Base-by-base conservation (phyloP, 1,140 invertebrate genomes). In the Zaprionus ornatus region DNA sequence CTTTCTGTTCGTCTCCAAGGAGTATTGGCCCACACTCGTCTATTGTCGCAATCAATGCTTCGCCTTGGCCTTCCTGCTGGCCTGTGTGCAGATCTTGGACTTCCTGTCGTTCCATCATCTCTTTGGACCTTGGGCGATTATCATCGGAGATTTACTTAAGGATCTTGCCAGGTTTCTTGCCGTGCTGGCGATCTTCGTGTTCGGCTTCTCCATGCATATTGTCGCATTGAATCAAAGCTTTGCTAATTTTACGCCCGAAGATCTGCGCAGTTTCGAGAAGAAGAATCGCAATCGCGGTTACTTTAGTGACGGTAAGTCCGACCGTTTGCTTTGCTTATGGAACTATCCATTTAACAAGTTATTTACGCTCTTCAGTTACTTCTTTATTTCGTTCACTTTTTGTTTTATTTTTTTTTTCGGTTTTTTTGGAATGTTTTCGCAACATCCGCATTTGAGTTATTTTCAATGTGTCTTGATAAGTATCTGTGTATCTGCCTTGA, bases 201-300 rank as follows among this genome's bases (percentile, higher is more conserved):
- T 99, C 91, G 99, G 99, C 54, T 99, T 99, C 92, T 99, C 99
- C 1, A 97, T 99, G 95, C 97, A 99, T 86, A 97, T 99, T 54
- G 97, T 99, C 13, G 98, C 98, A 1, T 93, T 99, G 32, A 99
- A 99, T 94, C 98, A 99, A 91, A 98, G 98, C 0, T 97, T 98
- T 92, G 94, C 95, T 83, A 96, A 96, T 92, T 93, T 92, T 48
- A 93, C 93, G 40, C 91, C 93, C 4, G 88, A 94, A 78, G 93
- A 96, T 91, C 93, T 94, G 54, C 71, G 94, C 82, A 94, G 93
- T 77, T 93, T 94, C 40, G 93, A 94, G 84, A 93, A 93, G 83
- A 93, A 93, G 92, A 92, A 90, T 61, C 82, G 88, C 5, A 92
- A 92, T 71, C 74, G 80, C 17, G 91, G 88, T 68, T 93, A 94